Evolutionary conservation across 2,113 vertebrate genomes (phyloP), one percentile per base, ranked within the genome.

Genomic region (Odocoileus virginianus): DNA sequence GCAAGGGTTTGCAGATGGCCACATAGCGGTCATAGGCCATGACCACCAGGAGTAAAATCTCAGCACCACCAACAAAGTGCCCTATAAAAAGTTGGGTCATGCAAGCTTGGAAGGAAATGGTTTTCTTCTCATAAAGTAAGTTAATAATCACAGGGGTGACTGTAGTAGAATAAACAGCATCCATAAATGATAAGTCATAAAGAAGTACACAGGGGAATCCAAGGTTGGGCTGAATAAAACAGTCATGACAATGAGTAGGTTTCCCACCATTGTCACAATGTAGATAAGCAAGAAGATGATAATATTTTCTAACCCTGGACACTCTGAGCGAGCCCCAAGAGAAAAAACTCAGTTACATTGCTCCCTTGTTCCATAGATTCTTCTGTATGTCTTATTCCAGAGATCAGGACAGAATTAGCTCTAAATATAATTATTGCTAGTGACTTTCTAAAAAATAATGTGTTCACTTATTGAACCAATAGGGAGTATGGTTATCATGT

Each of bases 1-100:
- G 97, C 78, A 97, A 40, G 5, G 96, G 97, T 64, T 97, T 98
- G 60, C 95, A 98, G 85, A 98, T 98, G 47, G 95, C 93, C 71
- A 96, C 64, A 0, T 97, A 97, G 14, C 67, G 43, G 28, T 98
- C 97, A 61, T 98, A 98, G n/a, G 96, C 95, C 97, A 97, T 98
- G 36, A 83, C 95, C 27, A 97, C 74, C 23, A 98, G 55, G 45
- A 45, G 8, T 45, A 45, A 45, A 45, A 45, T 45, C 45, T 45
- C 45, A 45, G 45, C 45, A 45, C 97, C 97, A 76, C 95, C 97
- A 85, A 96, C 97, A 11, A 98, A 85, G n/a, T 98, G 98, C 25
- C n/a, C 93, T 55, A 89, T 52, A 57, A 98, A 98, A 40, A 98
- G 79, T 33, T 97, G 97, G 2, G 27, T 58, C 89, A 97, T 64